phyloP scores from a whole-genome alignment of 2,888 invertebrate genomes.

The Chrysolina oricalcia region DNA sequence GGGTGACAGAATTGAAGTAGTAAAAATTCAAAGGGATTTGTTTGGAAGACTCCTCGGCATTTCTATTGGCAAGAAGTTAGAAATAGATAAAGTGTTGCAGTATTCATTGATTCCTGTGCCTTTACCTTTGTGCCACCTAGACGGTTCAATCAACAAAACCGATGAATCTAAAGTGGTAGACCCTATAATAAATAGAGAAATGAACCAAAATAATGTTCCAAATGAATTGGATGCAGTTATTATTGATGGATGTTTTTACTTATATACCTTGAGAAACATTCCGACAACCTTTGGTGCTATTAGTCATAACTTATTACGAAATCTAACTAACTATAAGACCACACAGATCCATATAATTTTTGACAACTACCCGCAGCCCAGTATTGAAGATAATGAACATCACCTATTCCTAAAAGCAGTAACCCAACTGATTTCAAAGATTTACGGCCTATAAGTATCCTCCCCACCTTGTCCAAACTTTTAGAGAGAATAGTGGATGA shows the following conservation, averaged over 20 bases:
- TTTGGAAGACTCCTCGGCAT: conserved; percentile 17
- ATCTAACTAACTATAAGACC: conserved; percentile 1
- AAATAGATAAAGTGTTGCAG: conserved; percentile 1
- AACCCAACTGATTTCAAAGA: too few species aligned
- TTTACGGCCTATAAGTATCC: too few species aligned
- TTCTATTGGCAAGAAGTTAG: not conserved
- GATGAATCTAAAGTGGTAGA: not conserved
- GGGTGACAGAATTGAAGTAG: not conserved
- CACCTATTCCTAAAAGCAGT: too few species aligned
- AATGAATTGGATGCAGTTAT: not conserved
- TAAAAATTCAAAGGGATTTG: too few species aligned
- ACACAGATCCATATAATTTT: conserved; percentile 17
- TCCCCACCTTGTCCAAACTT: too few species aligned
- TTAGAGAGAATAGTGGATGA: too few species aligned
- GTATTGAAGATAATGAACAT: conserved; percentile 22
- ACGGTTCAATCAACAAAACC: conserved; percentile 17
- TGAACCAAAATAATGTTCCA: too few species aligned
- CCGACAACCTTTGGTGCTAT: conserved; percentile 12
- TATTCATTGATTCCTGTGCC: conserved; percentile 8
- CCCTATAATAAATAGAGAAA: too few species aligned
- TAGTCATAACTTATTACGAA: conserved; percentile 21
- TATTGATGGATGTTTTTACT: conserved; percentile 16
- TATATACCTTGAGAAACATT: conserved; percentile 2
- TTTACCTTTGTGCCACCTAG: conserved; percentile 18
- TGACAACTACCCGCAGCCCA: conserved; percentile 19